phyloP scores from a whole-genome alignment of 2,888 invertebrate species.

The Spilosoma lubricipeda region DNA sequence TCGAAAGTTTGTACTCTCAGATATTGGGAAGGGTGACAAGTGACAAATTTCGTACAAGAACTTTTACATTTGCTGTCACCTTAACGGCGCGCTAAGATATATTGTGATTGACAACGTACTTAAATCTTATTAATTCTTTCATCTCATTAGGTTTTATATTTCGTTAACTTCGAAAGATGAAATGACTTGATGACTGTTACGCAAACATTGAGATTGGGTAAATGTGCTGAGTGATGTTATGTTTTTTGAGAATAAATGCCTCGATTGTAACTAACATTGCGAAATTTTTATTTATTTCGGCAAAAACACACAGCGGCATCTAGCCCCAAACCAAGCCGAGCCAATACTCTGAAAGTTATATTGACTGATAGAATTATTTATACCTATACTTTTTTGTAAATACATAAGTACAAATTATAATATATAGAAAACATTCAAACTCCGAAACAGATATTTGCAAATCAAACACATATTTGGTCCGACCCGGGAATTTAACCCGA shows the following conservation, averaged over 20 bases:
- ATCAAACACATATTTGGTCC: too few relatives aligned
- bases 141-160: slow-evolving; percentile 11
- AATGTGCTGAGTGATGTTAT: not conserved
- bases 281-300: too few relatives aligned
- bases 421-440: too few relatives aligned
- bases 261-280: too few relatives aligned
- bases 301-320: too few relatives aligned
- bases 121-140: slow-evolving; percentile 12
- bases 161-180: slow-evolving; percentile 1
- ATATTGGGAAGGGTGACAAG: not conserved
- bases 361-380: too few relatives aligned
- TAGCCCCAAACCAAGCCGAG: too few relatives aligned
- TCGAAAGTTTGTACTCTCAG: not conserved
- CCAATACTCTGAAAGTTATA: too few relatives aligned
- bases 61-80: slow-evolving; percentile 3
- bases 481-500: too few relatives aligned
- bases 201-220: not conserved
- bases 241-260: not conserved
- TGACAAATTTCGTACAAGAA: slow-evolving; percentile 6
- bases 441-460: too few relatives aligned
- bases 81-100: slow-evolving; percentile 5
- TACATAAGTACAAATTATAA: too few relatives aligned
- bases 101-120: slow-evolving; percentile 15
- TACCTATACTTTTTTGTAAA: too few relatives aligned
- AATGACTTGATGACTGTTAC: not conserved